Evolutionary conservation across 2,113 vertebrate genomes (phyloP), one percentile per base, ranked within the genome.

Genomic region (Rallus limicola): DNA sequence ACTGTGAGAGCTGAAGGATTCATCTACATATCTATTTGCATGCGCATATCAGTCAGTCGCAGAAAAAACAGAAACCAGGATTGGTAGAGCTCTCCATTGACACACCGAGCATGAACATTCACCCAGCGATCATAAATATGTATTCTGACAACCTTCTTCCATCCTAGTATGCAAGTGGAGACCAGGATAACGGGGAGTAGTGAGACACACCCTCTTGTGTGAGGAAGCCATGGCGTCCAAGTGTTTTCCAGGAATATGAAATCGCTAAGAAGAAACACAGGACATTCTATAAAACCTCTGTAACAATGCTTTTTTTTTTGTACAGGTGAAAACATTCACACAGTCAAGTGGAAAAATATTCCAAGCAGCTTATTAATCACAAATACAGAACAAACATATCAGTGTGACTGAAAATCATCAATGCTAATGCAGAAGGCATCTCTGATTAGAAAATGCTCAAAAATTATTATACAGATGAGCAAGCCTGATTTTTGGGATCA

Each of bases 11-110:
- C 89, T 64, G 83, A 92, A 56, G 69, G 33, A 89, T 92, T 98
- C 96, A 98, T 97, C 98, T 97, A 85, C 97, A 97, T 96, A 97
- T 76, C 88, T 72, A 97, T 98, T 97, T 98, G 96, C 97, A 97
- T 78, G 71, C 50, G 40, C 89, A 72, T 93, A 96, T 96, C 91
- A 97, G 95, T 95, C 95, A 95, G 33, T 78, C 90, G 92, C 77
- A 93, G 89, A 52, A 96, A 90, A 94, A 88, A 48, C 0, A 93
- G 71, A 81, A 77, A 90, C 76, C 13, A 88, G 88, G 76, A 90
- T 87, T n/a, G 87, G 92, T 82, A 85, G 92, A 97, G 85, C 88
- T 97, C 95, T 97, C 95, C 87, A 46, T 62, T 95, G 97, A 94
- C 89, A 97, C 68, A 90, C 56, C 0, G 28, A 95, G 91, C 95